Base-by-base conservation (phyloP, 2,113 vertebrate genomes). In the Ctenomys sociabilis region DNA sequence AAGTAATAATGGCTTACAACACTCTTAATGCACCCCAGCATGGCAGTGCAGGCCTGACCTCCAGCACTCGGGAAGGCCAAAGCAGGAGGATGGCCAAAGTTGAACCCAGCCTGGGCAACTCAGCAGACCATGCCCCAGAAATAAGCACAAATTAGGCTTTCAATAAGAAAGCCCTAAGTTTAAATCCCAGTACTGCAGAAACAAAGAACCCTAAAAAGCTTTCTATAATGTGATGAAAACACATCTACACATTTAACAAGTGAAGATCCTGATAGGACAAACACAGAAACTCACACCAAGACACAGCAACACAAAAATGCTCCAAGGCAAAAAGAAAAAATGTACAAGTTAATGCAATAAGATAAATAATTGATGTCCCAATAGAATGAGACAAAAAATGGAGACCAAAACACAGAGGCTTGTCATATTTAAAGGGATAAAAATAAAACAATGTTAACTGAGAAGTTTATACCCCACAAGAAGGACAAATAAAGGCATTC, bases 321-420 rank as follows among this genome's bases (percentile, higher is more conserved):
- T 64, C 21, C 14, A 84, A 85, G 8, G 68, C 3, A 66, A 16
- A 84, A 77, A 88, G 63, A 88, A 93, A 88, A 93, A 93, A n/a
- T 72, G 12, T 49, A 82, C 40, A 88, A 93, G 64, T 32, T 37
- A 90, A 54, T 37, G 28, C 10, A 75, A n/a, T 73, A 92, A 75
- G 35, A 54, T 72, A 37, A 81, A 87, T 14, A 57, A 5, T 7
- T 89, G 21, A 84, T 28, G 64, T 84, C 30, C 77, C 35, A 52
- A 75, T 66, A 32, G 30, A 73, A 73, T 73, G 37, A 82, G 92
- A 80, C n/a, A n/a, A n/a, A n/a, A 82, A 83, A 84, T 63, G 32
- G 45, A 90, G 68, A 75, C n/a, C 8, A 64, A 89, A 90, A 90
- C 40, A 59, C 7, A 77, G 61, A 57, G 45, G 16, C 16, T 68